Percentiles rank a stretch among this genome's conserved stretches.
These are phyloP conservation scores for Anodontia alba DNA, from an alignment of 2,888 invertebrate genomes.

Conservation along the genomic window DNA sequence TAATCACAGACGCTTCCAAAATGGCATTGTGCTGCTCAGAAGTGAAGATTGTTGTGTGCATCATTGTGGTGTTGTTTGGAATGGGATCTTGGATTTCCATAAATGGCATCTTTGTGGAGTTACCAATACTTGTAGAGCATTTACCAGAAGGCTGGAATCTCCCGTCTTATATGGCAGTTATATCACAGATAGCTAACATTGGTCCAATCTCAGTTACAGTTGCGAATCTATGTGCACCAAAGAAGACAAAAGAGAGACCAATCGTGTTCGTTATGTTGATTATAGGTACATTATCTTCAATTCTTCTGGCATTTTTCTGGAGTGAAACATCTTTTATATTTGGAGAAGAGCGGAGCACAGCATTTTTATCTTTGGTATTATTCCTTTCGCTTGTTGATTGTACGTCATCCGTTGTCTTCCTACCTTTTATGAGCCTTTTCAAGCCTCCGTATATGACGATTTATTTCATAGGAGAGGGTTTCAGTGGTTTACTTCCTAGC, in stretches of 20 bases:
- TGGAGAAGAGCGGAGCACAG: conserved; percentile 81
- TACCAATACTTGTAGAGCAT: conserved; percentile 93
- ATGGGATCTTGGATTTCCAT: conserved; percentile 92
- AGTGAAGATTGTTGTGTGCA: conserved; percentile 71
- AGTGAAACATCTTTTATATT: conserved; percentile 87
- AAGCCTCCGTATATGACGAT: conserved; percentile 90
- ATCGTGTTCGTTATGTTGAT: conserved; percentile 85
- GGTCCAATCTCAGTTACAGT: conserved; percentile 88
- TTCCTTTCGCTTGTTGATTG: conserved; percentile 91
- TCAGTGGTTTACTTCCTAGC: conserved; percentile 91
- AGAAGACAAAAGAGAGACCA: conserved; percentile 79
- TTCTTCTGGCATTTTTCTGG: conserved; percentile 86
- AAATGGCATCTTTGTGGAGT: conserved; percentile 94
- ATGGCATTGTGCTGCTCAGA: conserved; percentile 37
- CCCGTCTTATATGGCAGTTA: conserved; percentile 92
- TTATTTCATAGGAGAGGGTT: conserved; percentile 87
- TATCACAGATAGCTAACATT: conserved; percentile 92
- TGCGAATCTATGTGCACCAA: conserved; percentile 31
- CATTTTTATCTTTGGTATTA: conserved; percentile 88
- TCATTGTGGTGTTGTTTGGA: conserved; percentile 90
- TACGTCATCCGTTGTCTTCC: conserved; percentile 93
- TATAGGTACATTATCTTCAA: conserved; percentile 84
- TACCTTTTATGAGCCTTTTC: conserved; percentile 92
- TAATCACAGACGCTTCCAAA: too few species aligned
- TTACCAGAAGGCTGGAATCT: conserved; percentile 95